Base-by-base conservation (phyloP, 2,113 vertebrate genomes). In the Oreochromis niloticus region DNA sequence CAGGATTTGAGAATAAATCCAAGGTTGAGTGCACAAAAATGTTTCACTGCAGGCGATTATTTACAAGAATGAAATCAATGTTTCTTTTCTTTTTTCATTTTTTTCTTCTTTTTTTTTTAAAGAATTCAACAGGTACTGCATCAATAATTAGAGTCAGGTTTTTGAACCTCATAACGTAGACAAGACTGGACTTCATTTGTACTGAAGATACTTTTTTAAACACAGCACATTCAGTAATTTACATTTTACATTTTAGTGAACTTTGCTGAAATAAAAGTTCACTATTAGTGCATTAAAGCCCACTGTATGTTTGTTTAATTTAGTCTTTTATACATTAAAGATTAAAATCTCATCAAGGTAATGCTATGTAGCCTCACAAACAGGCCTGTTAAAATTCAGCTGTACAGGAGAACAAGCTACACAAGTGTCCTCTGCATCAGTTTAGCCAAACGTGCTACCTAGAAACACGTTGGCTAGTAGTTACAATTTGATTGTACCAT, bases 1-100 rank as follows among this genome's bases (percentile, higher is more conserved):
- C 95, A 96, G 96, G 96, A 97, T 97, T 97, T 97, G 96, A 97
- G 96, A 97, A 97, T 97, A 97, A 97, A 97, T 97, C 96, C 96
- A 92, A 96, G 89, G 93, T 95, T 95, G 93, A 95, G 95, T 96
- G 96, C 96, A 97, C 96, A 97, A 96, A 96, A 97, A 96, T 96
- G 94, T 97, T 96, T 91, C 95, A 97, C 95, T 95, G 96, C 95
- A 96, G 95, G 95, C 94, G 89, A 94, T 91, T 96, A 97, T 97
- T 90, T 96, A 97, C 96, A 97, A 93, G 93, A 91, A 96, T 95
- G 89, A 94, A 94, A 94, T 94, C 88, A 92, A 88, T 88, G 89
- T 89, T 88, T 22, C 89, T 75, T 48, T 75, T 73, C 13, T 27
- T 48, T 86, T 80, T 80, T 19, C 89, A 59, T 22, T 6, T 8